These are phyloP conservation scores for Elanus axillaris DNA, from an alignment of 2,113 vertebrate species.

Conservation along the genomic window DNA sequence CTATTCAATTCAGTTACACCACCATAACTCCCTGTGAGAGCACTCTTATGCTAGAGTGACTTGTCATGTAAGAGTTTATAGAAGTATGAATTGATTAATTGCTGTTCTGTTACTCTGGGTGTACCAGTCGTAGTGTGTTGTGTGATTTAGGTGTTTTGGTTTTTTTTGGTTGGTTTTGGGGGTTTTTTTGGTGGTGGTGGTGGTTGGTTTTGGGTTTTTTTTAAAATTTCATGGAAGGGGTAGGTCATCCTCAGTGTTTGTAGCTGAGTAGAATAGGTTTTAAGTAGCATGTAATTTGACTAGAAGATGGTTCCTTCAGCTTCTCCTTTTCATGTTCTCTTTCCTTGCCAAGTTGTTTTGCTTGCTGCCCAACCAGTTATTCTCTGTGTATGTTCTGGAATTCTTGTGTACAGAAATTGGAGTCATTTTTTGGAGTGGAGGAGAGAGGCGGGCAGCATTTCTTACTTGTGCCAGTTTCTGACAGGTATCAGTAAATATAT, in stretches of 20 bases:
- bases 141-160: not conserved
- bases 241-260: not conserved
- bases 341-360: not conserved
- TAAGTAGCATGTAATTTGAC: not conserved
- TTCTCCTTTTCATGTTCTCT: not conserved
- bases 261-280: not conserved
- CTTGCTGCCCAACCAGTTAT: not conserved
- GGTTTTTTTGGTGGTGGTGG: not conserved
- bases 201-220: not conserved
- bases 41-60: not conserved
- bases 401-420: not conserved
- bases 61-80: not conserved
- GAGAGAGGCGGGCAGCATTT: not conserved
- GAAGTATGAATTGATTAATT: not conserved
- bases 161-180: not conserved
- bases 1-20: not conserved
- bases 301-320: not conserved
- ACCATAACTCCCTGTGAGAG: not conserved
- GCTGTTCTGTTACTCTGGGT: not conserved
- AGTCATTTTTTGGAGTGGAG: not conserved
- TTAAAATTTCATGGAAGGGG: not conserved
- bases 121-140: not conserved
- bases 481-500: not conserved
- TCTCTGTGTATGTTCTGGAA: not conserved
- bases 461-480: not conserved